Conservation (phyloP, 2,888 invertebrate genomes). For the Dicycla oo region DNA sequence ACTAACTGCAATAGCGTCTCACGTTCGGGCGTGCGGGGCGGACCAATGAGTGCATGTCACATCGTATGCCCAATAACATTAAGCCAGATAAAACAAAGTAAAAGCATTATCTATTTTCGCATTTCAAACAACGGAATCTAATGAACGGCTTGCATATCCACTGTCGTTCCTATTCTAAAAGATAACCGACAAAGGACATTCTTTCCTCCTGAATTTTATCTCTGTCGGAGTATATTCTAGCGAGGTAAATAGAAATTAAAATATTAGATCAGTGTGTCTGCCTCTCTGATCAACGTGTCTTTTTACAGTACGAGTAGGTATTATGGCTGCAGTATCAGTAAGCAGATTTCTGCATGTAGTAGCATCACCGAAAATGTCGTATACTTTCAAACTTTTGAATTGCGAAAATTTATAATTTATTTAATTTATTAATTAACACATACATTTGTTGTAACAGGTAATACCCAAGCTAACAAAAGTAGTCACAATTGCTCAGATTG, state of each 20-base stretch:
- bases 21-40: too few species aligned
- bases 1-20: background rate
- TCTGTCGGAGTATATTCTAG: background rate
- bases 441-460: too few species aligned
- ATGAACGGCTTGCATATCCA: slow-evolving; percentile 39
- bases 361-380: background rate
- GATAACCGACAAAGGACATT: slow-evolving; percentile 34
- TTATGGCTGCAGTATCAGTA: too few species aligned
- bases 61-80: background rate
- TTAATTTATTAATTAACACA: too few species aligned
- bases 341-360: background rate
- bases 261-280: slow-evolving; percentile 11
- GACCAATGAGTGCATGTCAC: background rate
- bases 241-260: slow-evolving; percentile 3
- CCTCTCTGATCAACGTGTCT: background rate
- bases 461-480: too few species aligned
- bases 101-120: slow-evolving; percentile 12
- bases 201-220: slow-evolving; percentile 9
- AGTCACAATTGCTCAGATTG: too few species aligned
- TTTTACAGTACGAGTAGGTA: background rate
- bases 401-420: too few species aligned
- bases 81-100: background rate
- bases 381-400: too few species aligned
- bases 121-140: slow-evolving; percentile 19
- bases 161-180: slow-evolving; percentile 10